These are phyloP conservation scores for Colletes latitarsis DNA, from an alignment of 1,140 invertebrate genomes.

Conservation along the genomic window DNA sequence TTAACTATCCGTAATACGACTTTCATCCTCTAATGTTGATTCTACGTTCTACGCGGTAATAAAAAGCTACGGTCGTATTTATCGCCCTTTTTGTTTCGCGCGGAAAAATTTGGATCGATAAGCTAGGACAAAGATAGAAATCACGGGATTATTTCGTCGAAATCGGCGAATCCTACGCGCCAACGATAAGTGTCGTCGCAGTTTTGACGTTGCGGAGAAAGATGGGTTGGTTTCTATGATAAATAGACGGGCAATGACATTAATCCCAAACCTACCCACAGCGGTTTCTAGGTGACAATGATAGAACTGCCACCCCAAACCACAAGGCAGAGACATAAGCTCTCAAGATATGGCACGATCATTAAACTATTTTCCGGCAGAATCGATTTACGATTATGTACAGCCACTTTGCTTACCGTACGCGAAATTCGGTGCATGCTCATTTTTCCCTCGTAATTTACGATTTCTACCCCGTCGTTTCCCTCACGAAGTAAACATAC, in stretches of 20 bases:
- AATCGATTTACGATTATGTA: conserved; percentile 59
- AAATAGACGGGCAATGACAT: conserved; percentile 59
- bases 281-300: conserved; percentile 56
- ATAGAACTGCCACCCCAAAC: conserved; percentile 55
- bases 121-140: neutral
- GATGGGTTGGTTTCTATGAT: conserved; percentile 58
- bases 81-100: no score
- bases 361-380: conserved; percentile 58
- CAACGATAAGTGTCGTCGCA: conserved; percentile 29
- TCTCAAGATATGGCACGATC: conserved; percentile 60
- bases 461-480: neutral
- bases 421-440: neutral
- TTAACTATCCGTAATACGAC: no score
- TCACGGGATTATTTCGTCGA: neutral
- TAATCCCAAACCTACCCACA: conserved; percentile 42
- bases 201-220: conserved; percentile 40
- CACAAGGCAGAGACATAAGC: conserved; percentile 48
- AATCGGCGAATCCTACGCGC: conserved; percentile 32
- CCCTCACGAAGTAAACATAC: neutral
- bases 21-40: neutral
- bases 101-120: no score
- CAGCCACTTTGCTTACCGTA: neutral
- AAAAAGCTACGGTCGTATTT: neutral
- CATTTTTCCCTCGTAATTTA: neutral
- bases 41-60: neutral